A percentile compares a stretch with the other conserved stretches of the same genome.
These are phyloP conservation scores for Conchocele bisecta DNA, from an alignment of 2,888 invertebrate genomes.

Conservation along the genomic window DNA sequence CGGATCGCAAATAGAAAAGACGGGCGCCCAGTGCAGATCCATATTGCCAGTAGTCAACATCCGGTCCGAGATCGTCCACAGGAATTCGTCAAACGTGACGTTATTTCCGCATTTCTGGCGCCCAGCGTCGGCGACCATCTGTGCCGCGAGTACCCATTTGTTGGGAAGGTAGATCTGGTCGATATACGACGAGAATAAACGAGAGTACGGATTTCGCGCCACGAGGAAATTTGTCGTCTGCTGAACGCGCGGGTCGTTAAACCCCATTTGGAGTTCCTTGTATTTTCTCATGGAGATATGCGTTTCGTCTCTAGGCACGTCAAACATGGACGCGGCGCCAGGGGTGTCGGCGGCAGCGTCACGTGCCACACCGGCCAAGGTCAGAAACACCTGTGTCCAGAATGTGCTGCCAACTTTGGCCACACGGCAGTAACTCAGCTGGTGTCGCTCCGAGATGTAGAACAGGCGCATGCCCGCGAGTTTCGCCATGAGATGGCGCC, in stretches of 20 bases:
- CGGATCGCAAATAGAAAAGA: constrained; percentile 46
- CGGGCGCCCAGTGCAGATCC: constrained; percentile 49
- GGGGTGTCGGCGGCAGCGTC: background rate
- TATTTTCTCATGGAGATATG: constrained; percentile 31
- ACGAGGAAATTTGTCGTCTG: constrained; percentile 43
- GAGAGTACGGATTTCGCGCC: constrained; percentile 45
- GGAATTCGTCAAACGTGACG: constrained; percentile 42
- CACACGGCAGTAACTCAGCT: constrained; percentile 50
- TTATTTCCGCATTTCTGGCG: constrained; percentile 35
- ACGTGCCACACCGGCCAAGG: constrained; percentile 23
- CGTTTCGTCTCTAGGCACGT: constrained; percentile 40
- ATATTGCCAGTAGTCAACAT: background rate
- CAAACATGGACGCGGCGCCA: constrained; percentile 13
- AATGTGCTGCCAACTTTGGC: constrained; percentile 54
- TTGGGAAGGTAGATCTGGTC: constrained; percentile 54
- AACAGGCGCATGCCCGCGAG: constrained; percentile 11
- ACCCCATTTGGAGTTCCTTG: constrained; percentile 17
- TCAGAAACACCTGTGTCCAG: constrained; percentile 52
- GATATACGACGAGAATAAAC: constrained; percentile 48
- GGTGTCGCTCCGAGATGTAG: constrained; percentile 38
- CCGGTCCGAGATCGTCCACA: constrained; percentile 7
- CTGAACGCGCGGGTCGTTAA: constrained; percentile 26
- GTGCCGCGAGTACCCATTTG: constrained; percentile 32
- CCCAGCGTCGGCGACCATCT: constrained; percentile 14
- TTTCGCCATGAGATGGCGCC: constrained; percentile 22